Evolutionary conservation across 2,113 vertebrate species (phyloP).

Genomic region (Falco punctatus): DNA sequence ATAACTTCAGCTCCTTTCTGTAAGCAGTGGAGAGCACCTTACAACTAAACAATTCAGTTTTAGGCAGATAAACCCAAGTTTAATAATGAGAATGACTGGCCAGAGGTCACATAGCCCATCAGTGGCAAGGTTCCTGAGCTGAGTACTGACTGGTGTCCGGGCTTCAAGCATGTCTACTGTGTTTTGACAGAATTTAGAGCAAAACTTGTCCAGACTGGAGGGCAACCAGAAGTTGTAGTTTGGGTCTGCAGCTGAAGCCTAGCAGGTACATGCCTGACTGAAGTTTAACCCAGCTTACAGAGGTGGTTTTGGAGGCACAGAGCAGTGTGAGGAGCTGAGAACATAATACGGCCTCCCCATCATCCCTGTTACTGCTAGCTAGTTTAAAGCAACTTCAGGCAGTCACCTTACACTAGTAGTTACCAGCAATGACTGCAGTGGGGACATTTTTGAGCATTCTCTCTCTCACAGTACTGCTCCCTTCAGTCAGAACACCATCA

Average conservation of each 20-base stretch:
- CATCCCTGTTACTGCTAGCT: not conserved
- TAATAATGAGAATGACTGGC: not conserved
- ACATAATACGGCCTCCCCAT: not conserved
- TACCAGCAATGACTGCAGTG: not conserved
- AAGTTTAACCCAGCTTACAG: not conserved
- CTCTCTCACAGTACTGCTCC: not conserved
- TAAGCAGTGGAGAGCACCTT: not conserved
- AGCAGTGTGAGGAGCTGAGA: not conserved
- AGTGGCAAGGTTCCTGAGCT: not conserved
- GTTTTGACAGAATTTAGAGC: not conserved
- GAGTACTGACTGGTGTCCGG: not conserved
- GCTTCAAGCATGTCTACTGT: not conserved
- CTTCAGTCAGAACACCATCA: not conserved
- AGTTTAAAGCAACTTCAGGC: not conserved
- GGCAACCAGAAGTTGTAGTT: not conserved
- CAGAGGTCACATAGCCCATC: not conserved
- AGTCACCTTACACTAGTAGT: not conserved
- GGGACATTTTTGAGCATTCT: not conserved
- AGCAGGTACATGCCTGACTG: not conserved
- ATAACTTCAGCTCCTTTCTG: not conserved
- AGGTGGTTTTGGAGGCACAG: not conserved
- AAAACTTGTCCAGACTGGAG: not conserved
- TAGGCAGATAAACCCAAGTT: not conserved
- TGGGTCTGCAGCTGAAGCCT: not conserved
- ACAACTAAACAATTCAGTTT: not conserved